Evolutionary conservation across 2,113 vertebrate species (phyloP), one percentile per base, ranked within the genome.

Genomic region (Rhadina sibilatrix): DNA sequence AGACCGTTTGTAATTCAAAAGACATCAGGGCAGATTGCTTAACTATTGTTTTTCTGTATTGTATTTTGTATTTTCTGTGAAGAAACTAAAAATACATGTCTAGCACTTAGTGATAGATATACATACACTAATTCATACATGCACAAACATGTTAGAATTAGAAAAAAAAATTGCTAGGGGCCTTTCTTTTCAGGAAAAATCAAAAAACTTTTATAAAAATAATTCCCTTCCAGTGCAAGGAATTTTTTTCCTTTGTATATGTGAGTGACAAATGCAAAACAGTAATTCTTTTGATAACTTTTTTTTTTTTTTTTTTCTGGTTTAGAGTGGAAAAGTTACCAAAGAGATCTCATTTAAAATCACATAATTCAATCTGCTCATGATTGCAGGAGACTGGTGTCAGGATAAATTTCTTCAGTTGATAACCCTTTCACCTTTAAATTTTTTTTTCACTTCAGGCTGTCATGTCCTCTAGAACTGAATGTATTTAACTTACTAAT

Each of bases 371-470:
- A 89, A 92, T 97, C 92, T 96, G 83, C 66, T 93, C 87, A 74
- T 17, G 16, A 97, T 94, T 97, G 95, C 94, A 94, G 87, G 78
- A 96, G 96, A 83, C 70, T 94, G 56, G 71, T 98, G 96, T 97
- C 96, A 96, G 84, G 95, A 94, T 94, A 95, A 97, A 95, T 97
- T 97, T 96, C 96, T 97, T 96, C 86, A 77, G 85, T 15, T 97
- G 97, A 97, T 97, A 98, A 98, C 97, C 97, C 84, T 94, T 97
- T 97, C 83, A 97, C 94, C 95, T 85, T 92, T 87, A 59, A 96
- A 96, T 96, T 97, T 87, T 97, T 97, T 97, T 95, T 96, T 97
- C 96, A 94, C 88, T 94, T 89, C 76, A 96, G 63, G 86, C 87
- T 94, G 90, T 93, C 66, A 85, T 71, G 70, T 72, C 50, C 91